phyloP scores from a whole-genome alignment of 2,888 invertebrate species.

The Pandemis heparana region DNA sequence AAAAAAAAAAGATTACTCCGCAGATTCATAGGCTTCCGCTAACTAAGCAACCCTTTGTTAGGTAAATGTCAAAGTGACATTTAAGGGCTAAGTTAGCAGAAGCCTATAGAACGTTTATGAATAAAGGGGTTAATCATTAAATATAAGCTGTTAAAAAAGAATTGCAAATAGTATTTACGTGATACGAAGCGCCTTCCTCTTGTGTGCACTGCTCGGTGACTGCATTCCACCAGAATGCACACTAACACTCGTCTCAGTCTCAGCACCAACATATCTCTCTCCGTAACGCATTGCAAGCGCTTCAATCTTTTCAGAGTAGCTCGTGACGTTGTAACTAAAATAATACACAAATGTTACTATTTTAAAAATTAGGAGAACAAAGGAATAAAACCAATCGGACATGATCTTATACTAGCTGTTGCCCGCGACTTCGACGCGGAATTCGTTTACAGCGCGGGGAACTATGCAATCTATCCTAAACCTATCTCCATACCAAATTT shows the following conservation, averaged over 20 bases:
- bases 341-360: slow-evolving; percentile 9
- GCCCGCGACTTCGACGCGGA: not conserved
- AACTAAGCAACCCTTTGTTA: too few relatives aligned
- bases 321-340: slow-evolving; percentile 90
- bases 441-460: too few relatives aligned
- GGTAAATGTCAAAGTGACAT: too few relatives aligned
- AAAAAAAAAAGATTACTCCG: too few relatives aligned
- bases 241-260: slow-evolving; percentile 89
- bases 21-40: too few relatives aligned
- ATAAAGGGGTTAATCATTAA: too few relatives aligned
- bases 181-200: slow-evolving; percentile 84
- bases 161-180: slow-evolving; percentile 69
- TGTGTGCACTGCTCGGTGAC: slow-evolving; percentile 87
- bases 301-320: slow-evolving; percentile 89
- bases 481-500: too few relatives aligned
- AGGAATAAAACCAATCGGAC: slow-evolving; percentile 8
- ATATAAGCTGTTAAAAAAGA: not conserved
- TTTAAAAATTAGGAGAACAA: not conserved
- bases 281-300: slow-evolving; percentile 87
- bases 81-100: too few relatives aligned
- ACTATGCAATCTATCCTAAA: too few relatives aligned
- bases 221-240: slow-evolving; percentile 85
- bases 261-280: slow-evolving; percentile 90
- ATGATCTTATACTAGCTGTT: not conserved
- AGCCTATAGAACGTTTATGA: too few relatives aligned